Percentiles rank a stretch among this genome's conserved stretches.
Conservation (phyloP, 2,888 invertebrate genomes). For the Pycnomerus fuliginosus region DNA sequence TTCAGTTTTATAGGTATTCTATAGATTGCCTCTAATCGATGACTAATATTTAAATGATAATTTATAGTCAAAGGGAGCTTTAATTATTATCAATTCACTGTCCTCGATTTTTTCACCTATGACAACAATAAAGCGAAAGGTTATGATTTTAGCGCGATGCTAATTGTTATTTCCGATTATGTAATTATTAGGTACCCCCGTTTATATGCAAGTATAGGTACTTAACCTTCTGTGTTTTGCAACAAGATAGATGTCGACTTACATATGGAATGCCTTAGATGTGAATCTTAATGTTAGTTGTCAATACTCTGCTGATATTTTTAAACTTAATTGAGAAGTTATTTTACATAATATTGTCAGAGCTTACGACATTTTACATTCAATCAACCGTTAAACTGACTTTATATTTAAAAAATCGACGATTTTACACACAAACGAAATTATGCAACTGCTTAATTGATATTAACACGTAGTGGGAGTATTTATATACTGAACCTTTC, state of each 20-base stretch:
- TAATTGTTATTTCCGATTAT: conserved; percentile 33
- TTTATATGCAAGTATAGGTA: conserved; percentile 20
- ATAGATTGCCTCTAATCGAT: not conserved
- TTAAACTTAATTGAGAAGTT: conserved; percentile 39
- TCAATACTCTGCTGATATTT: conserved; percentile 36
- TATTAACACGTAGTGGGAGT: conserved; percentile 16
- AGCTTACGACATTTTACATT: conserved; percentile 24
- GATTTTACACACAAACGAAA: conserved; percentile 21
- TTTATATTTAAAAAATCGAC: conserved; percentile 20
- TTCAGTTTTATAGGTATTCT: conserved; percentile 6
- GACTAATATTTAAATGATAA: no score
- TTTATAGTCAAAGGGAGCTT: no score
- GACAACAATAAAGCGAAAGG: conserved; percentile 21
- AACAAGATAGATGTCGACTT: conserved; percentile 25
- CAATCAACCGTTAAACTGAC: conserved; percentile 22
- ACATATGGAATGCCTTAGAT: conserved; percentile 30
- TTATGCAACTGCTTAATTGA: conserved; percentile 21
- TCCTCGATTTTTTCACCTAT: no score
- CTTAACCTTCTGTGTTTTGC: conserved; percentile 27
- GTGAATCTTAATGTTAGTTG: conserved; percentile 39
- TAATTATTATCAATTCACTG: no score
- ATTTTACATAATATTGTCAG: conserved; percentile 38
- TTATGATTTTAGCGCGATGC: conserved; percentile 22
- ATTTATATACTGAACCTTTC: conserved; percentile 17
- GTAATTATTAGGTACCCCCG: conserved; percentile 26